Evolutionary conservation across 2,113 vertebrate species (phyloP).

Genomic region (Thryonomys swinderianus): DNA sequence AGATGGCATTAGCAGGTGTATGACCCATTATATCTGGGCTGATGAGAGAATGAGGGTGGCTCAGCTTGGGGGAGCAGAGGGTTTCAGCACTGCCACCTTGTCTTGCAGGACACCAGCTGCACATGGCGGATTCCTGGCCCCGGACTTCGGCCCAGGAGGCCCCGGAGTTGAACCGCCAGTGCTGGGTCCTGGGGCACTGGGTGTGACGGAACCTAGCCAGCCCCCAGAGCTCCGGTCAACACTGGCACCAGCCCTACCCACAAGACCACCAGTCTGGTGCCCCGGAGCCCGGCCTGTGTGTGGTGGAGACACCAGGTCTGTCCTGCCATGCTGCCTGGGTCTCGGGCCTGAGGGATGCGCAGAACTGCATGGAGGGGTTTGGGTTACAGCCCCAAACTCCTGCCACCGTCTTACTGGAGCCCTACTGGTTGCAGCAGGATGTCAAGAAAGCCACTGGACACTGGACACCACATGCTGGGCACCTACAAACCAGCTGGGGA

Average conservation of each 20-base stretch:
- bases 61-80: too few species aligned
- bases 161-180: slow-evolving; percentile 70
- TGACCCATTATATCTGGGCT: neutral
- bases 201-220: slow-evolving; percentile 59
- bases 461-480: neutral
- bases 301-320: neutral
- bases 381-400: neutral
- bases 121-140: slow-evolving; percentile 73
- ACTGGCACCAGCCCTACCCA: neutral
- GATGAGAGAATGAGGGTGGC: too few species aligned
- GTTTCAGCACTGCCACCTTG: neutral
- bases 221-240: neutral
- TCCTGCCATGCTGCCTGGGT: neutral
- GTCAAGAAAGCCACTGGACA: neutral
- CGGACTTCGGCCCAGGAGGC: slow-evolving; percentile 59
- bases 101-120: slow-evolving; percentile 76
- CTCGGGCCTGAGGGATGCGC: neutral
- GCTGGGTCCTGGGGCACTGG: slow-evolving; percentile 81
- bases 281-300: neutral
- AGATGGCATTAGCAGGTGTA: neutral
- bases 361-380: neutral
- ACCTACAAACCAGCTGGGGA: neutral
- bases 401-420: neutral
- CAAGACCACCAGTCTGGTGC: neutral
- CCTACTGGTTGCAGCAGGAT: neutral